A percentile compares a stretch with the other conserved stretches of the same genome.
Conservation (phyloP, 2,888 invertebrate species). For the Caenorhabditis sp. region DNA sequence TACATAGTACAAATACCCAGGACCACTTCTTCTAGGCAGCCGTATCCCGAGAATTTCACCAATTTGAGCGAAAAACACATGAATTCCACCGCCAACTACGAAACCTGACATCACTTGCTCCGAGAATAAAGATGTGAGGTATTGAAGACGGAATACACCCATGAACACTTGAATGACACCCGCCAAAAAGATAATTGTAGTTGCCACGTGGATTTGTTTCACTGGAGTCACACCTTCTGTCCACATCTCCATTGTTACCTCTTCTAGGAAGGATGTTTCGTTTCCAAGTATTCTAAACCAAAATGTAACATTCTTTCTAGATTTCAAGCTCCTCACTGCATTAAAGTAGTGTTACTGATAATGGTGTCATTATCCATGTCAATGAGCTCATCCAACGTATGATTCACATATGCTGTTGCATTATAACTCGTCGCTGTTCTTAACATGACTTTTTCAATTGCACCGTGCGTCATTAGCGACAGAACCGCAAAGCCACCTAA, state of each 20-base stretch:
- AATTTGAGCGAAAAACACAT: slow-evolving; percentile 82
- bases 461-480: slow-evolving; percentile 80
- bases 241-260: slow-evolving; percentile 66
- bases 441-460: slow-evolving; percentile 78
- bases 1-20: slow-evolving; percentile 80
- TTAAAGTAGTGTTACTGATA: slow-evolving; percentile 62
- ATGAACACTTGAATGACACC: slow-evolving; percentile 80
- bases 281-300: slow-evolving; percentile 62
- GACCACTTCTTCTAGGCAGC: slow-evolving; percentile 76
- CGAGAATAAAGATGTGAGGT: slow-evolving; percentile 80
- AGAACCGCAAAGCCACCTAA: slow-evolving; percentile 81
- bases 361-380: slow-evolving; percentile 60
- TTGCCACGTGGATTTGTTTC: slow-evolving; percentile 79
- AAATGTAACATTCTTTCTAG: not conserved
- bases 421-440: slow-evolving; percentile 68
- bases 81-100: slow-evolving; percentile 81
- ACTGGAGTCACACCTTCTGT: slow-evolving; percentile 68
- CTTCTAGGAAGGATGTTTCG: slow-evolving; percentile 69
- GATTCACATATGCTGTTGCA: slow-evolving; percentile 69
- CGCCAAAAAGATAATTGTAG: slow-evolving; percentile 79
- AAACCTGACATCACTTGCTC: slow-evolving; percentile 82
- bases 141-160: slow-evolving; percentile 80
- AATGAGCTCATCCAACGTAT: slow-evolving; percentile 59
- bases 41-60: slow-evolving; percentile 78
- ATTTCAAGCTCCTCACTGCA: slow-evolving; percentile 47